Evolutionary conservation across 2,113 vertebrate genomes (phyloP), one percentile per base, ranked within the genome.

Genomic region (Scophthalmus maximus): DNA sequence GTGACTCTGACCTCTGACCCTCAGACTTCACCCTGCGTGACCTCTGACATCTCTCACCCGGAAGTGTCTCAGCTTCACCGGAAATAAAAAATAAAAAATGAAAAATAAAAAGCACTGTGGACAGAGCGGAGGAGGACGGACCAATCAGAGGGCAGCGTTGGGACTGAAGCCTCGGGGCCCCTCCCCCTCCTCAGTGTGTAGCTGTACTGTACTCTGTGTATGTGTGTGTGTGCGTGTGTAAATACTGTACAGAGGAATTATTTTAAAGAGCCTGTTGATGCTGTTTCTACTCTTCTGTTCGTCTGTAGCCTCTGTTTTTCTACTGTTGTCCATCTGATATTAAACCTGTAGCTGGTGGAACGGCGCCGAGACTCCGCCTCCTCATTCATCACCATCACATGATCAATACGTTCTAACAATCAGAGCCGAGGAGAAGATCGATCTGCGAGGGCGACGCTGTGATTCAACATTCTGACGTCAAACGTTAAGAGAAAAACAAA

Each of bases 211-310:
- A 65, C 69, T 81, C 2, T 78, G 61, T 76, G 58, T 76, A 50
- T 76, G 51, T 58, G 64, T 44, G 72, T 14, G 68, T 47, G 68
- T 66, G 73, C 76, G 82, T 94, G 91, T 98, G 96, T 97, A 97
- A 92, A 97, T 97, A 97, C 77, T 97, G 96, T 97, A 96, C 95
- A 97, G 95, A 94, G 93, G 93, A 95, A 94, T 95, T 93, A 95
- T 95, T 96, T 96, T 95, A 95, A 97, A 95, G 91, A 91, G 86
- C 83, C 91, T 91, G 89, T 89, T 89, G 87, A 92, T 92, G 92
- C 89, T 88, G 89, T 92, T 90, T 91, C 79, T 86, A 86, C 83
- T 88, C 77, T 85, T 88, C 62, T 73, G 77, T 88, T 87, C 65
- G 87, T 88, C 87, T 88, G 79, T 90, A 82, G 83, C 82, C 81